Conservation (phyloP, 2,797 vertebrate genomes). For the Thunnus albacares region DNA sequence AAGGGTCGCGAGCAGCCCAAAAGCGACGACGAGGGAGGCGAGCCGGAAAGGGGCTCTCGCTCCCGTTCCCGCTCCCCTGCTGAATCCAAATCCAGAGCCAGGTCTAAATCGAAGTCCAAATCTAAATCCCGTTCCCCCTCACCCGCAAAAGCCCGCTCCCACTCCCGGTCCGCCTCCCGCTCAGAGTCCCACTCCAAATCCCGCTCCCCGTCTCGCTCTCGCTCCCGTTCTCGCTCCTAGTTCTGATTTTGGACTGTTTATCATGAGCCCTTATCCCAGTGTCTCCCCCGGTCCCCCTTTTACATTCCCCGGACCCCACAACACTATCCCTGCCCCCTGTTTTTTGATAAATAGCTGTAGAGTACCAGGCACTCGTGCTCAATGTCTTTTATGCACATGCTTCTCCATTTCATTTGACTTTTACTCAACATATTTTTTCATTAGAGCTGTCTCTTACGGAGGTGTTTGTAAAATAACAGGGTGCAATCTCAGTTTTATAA, state of each 20-base stretch:
- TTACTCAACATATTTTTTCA: conserved; percentile 64
- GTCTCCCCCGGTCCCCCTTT: conserved; percentile 27
- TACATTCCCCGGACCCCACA: conserved; percentile 65
- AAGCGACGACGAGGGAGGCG: conserved; percentile 79
- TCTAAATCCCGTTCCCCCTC: conserved; percentile 90
- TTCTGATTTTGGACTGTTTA: conserved; percentile 66
- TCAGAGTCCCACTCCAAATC: conserved; percentile 82
- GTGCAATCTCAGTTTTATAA: conserved; percentile 81
- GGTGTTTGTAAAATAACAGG: conserved; percentile 75
- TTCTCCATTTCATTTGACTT: conserved; percentile 70
- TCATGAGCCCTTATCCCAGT: conserved; percentile 23
- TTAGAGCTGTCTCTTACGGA: conserved; percentile 64
- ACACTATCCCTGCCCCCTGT: conserved; percentile 42
- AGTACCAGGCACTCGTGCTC: conserved; percentile 58
- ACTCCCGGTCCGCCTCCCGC: conserved; percentile 88
- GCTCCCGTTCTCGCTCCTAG: conserved; percentile 85
- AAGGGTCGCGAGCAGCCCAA: conserved; percentile 85
- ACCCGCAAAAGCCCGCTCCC: conserved; percentile 87
- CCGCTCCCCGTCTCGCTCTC: conserved; percentile 78
- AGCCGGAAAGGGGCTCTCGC: conserved; percentile 69
- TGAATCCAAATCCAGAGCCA: conserved; percentile 87
- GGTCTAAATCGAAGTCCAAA: conserved; percentile 88
- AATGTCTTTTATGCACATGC: conserved; percentile 69
- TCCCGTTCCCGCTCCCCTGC: conserved; percentile 86
- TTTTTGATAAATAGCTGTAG: conserved; percentile 85